Conservation (phyloP, 2,888 invertebrate genomes). For the Matsumyia berberina region DNA sequence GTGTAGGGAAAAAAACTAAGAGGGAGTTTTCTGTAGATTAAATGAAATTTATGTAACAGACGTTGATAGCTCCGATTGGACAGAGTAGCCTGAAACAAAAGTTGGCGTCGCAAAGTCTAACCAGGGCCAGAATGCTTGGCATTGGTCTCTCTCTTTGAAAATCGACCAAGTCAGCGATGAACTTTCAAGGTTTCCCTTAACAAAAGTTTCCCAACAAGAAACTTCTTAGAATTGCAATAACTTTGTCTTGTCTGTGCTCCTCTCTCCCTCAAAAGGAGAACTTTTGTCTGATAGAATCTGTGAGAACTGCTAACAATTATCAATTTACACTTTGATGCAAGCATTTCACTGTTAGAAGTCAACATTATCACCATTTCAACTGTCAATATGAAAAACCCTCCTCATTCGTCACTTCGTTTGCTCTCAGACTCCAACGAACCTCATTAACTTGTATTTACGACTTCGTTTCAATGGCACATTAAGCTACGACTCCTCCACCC, state of each 20-base stretch:
- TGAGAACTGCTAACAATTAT: conserved; percentile 5
- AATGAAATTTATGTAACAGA: conserved; percentile 36
- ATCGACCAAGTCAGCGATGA: background rate
- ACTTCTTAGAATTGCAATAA: background rate
- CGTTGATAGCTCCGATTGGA: too few relatives aligned
- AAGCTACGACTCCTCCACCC: background rate
- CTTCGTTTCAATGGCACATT: conserved; percentile 18
- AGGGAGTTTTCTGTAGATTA: conserved; percentile 12
- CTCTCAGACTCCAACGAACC: conserved; percentile 4
- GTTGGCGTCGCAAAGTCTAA: too few relatives aligned
- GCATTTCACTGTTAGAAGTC: background rate
- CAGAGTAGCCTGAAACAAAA: too few relatives aligned
- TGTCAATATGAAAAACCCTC: conserved; percentile 5
- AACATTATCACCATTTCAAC: background rate
- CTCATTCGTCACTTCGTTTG: background rate
- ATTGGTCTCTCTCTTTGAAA: background rate
- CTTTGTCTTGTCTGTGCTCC: too few relatives aligned
- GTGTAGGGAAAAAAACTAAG: too few relatives aligned
- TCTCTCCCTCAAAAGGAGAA: background rate
- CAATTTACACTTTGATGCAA: conserved; percentile 1
- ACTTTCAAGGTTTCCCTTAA: conserved; percentile 4
- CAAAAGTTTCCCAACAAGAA: background rate
- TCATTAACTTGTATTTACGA: conserved; percentile 46
- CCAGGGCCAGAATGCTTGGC: too few relatives aligned
- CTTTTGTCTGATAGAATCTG: background rate